phyloP scores from a whole-genome alignment of 92 coral and sea anemone species.

The Muricea muricata region DNA sequence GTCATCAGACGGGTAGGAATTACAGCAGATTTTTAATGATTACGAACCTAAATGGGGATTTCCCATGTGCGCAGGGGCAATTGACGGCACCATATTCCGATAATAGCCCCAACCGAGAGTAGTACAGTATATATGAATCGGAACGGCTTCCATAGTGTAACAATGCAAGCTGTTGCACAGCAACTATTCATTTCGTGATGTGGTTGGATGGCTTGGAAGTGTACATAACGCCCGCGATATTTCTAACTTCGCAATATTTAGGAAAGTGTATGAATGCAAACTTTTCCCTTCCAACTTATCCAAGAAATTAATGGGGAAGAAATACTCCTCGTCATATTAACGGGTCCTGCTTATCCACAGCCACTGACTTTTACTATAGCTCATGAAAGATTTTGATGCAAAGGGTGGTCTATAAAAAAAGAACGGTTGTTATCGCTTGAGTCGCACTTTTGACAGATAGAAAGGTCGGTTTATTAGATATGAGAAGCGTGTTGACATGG shows the following conservation, averaged over 20 bases:
- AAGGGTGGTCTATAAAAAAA: conserved; percentile 22
- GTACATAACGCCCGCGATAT: conserved; percentile 68
- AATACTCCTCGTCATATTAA: not conserved
- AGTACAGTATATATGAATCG: conserved; percentile 44
- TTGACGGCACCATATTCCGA: conserved; percentile 59
- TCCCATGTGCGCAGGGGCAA: conserved; percentile 7
- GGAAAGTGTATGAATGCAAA: conserved; percentile 38
- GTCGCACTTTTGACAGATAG: conserved; percentile 69
- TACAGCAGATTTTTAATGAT: not conserved
- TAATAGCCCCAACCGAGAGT: conserved; percentile 32
- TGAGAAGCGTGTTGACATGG: conserved; percentile 54
- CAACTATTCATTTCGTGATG: conserved; percentile 65
- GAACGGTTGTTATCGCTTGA: conserved; percentile 49
- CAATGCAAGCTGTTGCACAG: conserved; percentile 58
- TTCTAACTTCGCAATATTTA: conserved; percentile 49
- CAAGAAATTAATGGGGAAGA: conserved; percentile 26
- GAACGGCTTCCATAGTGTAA: conserved; percentile 53
- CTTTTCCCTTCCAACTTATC: conserved; percentile 35
- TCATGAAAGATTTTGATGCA: conserved; percentile 62
- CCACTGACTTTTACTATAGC: conserved; percentile 63
- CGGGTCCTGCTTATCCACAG: conserved; percentile 59
- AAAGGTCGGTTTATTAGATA: conserved; percentile 55
- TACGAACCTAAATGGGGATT: conserved; percentile 29
- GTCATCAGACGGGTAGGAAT: not conserved
- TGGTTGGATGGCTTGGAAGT: conserved; percentile 68